A percentile compares a stretch with the other conserved stretches of the same genome.
phyloP scores from a whole-genome alignment of 2,113 vertebrate genomes.

The Nesoenas mayeri region DNA sequence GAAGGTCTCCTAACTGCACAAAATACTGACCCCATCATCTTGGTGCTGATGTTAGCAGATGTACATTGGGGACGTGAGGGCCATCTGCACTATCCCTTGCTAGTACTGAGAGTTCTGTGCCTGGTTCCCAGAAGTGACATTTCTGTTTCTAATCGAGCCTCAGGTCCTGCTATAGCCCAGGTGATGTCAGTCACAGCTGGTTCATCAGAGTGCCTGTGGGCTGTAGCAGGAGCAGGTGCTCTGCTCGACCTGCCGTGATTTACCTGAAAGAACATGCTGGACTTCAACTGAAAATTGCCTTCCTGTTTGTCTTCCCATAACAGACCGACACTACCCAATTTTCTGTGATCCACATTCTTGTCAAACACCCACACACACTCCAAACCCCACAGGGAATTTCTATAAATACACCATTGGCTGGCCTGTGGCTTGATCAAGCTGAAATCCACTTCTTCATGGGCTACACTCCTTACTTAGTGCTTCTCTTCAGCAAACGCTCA shows the following conservation, averaged over 20 bases:
- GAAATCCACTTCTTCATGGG: background rate
- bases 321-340: background rate
- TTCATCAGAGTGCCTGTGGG: background rate
- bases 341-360: background rate
- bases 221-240: background rate
- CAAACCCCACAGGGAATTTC: background rate
- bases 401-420: background rate
- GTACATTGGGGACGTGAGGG: fast-evolving
- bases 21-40: background rate
- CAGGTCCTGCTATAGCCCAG: background rate
- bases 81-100: background rate
- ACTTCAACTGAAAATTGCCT: background rate
- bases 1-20: background rate
- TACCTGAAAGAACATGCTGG: background rate
- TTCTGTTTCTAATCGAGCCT: background rate
- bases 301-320: background rate
- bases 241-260: background rate
- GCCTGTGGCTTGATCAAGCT: background rate
- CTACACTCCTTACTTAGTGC: fast-evolving
- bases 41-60: background rate
- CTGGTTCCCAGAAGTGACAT: background rate
- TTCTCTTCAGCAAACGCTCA: background rate
- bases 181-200: background rate
- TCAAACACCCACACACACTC: fast-evolving
- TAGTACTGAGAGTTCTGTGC: background rate